Base-by-base conservation (phyloP, 92 coral and sea anemone genomes). In the Pocillopora grandis region DNA sequence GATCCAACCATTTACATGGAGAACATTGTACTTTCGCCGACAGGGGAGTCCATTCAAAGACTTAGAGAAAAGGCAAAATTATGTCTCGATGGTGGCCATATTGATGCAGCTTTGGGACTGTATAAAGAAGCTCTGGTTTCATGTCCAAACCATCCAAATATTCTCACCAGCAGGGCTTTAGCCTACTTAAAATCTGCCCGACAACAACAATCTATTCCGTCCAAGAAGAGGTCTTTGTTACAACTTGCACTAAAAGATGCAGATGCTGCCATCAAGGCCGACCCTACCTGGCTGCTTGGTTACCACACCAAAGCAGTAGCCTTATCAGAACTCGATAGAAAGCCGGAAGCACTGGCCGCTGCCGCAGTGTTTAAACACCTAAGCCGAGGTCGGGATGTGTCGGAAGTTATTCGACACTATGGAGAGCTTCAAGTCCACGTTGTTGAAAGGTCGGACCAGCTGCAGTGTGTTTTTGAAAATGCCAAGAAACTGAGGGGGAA, bases 331-430 rank as follows among this genome's bases (percentile, higher is more conserved):
- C 72, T 78, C 0, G 82, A 49, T 20, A 78, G 72, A 23, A 78
- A 78, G 15, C 23, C 48, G 9, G 60, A 64, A 78, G 82, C 82
- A 48, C 62, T 78, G 48, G 72, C 82, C 21, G 62, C 82, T 12
- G 72, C 82, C 14, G 82, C 82, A 63, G 73, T 64, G 19, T 78
- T 63, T 19, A 78, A 78, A n/a, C 72, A 64, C 82, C 49, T 78
- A 52, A 78, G 72, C 36, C 65, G 3, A 5, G 82, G 72, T 64
- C 72, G 72, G 58, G 63, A 65, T 61, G 18, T 78, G 12, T 36
- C 72, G n/a, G 71, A 4, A 78, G 72, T 78, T 48, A 36, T 37
- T 63, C 60, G 13, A 5, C 49, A 61, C 58, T 78, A 19, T 63
- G 81, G 81, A 12, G 62, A 5, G 1, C 71, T 78, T 0, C 58